Evolutionary conservation across 1,140 invertebrate species (phyloP).

Genomic region (Dinothrombium tinctorium): DNA sequence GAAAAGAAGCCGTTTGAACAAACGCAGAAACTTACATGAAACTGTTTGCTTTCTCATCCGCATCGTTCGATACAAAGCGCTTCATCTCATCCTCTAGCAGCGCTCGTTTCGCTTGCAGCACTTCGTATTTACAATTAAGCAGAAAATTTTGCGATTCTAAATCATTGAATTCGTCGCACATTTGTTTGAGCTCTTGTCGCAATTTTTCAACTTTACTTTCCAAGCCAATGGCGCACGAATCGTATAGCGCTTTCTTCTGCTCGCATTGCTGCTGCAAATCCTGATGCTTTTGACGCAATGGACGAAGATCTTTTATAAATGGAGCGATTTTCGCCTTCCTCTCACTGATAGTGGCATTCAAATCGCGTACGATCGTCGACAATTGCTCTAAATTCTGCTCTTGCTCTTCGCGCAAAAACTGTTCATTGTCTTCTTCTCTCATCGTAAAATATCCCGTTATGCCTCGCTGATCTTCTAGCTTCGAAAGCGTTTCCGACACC

Average conservation of each 20-base stretch:
- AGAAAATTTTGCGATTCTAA: background rate
- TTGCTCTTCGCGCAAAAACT: constrained; percentile 30
- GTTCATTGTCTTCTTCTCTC: constrained; percentile 30
- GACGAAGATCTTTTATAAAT: constrained; percentile 36
- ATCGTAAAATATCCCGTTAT: constrained; percentile 28
- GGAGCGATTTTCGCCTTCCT: constrained; percentile 34
- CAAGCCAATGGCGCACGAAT: constrained; percentile 28
- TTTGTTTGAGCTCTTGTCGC: constrained; percentile 23
- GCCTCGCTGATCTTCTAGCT: constrained; percentile 24
- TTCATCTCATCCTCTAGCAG: constrained; percentile 1
- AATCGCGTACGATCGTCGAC: constrained; percentile 27
- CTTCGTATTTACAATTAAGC: background rate
- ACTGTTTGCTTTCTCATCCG: background rate
- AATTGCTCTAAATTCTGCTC: constrained; percentile 32
- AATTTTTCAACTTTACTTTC: constrained; percentile 31
- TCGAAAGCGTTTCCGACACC: constrained; percentile 7
- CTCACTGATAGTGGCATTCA: constrained; percentile 28
- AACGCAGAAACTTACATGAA: constrained; percentile 1
- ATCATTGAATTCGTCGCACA: background rate
- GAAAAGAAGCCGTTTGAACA: too few species aligned
- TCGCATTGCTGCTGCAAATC: constrained; percentile 32
- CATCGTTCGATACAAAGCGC: background rate
- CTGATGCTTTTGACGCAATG: constrained; percentile 27
- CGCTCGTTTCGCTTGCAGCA: background rate
- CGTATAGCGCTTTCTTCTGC: constrained; percentile 31